Evolutionary conservation across 2,888 invertebrate genomes (phyloP), one percentile per base, ranked within the genome.

Genomic region (Theodoxus fluviatilis): DNA sequence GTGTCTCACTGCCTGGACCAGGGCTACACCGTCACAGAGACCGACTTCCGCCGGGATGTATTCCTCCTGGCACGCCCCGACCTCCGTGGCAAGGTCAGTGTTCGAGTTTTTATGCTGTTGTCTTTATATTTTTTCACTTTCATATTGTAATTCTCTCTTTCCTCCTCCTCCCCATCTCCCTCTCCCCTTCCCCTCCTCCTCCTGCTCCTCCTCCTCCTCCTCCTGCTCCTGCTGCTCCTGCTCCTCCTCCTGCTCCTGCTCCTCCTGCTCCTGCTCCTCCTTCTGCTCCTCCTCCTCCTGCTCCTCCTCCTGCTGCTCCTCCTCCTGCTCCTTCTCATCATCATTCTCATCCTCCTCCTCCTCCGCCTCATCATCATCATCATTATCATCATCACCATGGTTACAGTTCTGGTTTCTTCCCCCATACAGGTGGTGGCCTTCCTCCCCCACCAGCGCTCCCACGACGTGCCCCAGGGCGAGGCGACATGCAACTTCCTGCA

Each of bases 1-100:
- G 80, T 82, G 76, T 81, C 80, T n/a, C 80, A 82, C 69, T 82
- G 82, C 64, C 71, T 82, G 25, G 82, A 82, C 63, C 80, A 73
- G 71, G 81, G 82, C 0, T 81, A 79, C 71, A 78, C 80, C 12
- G 74, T 82, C 1, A 79, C 81, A 0, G 82, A 82, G 55, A 78
- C 79, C 0, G 80, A 82, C 52, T 81, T 81, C 67, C 74, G 78
- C 49, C 75, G 78, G 25, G 82, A 82, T 67, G 74, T 82, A 25
- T 82, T 80, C 72, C 76, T 81, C 38, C 74, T 82, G 6, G 74
- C 80, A 2, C 76, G 80, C 43, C 71, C 76, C 6, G 78, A 79
- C 70, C 68, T 75, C 40, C 71, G 74, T 75, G 80, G 76, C 70
- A 80, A 64, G 78, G 81, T 55, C 74, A 78, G 47, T 55, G 33